phyloP scores from a whole-genome alignment of 2,888 invertebrate species.

The Sympetrum striolatum region DNA sequence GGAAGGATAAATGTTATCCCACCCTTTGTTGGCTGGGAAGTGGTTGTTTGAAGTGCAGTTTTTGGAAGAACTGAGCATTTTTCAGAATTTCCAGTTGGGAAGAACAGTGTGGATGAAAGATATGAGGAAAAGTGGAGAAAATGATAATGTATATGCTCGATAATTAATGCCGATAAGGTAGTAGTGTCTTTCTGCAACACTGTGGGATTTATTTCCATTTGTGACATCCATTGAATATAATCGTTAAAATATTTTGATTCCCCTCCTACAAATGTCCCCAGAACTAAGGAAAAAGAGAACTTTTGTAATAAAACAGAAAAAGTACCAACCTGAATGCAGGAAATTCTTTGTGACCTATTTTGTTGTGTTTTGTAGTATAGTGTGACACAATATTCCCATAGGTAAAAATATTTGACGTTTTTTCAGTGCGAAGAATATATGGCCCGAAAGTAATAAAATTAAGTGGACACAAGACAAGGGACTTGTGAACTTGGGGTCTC shows the following conservation, averaged over 20 bases:
- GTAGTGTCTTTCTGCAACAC: slow-evolving; percentile 1
- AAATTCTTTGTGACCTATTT: slow-evolving; percentile 40
- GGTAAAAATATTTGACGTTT: slow-evolving; percentile 26
- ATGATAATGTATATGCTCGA: background rate
- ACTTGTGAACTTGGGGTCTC: slow-evolving; percentile 8
- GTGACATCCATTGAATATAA: slow-evolving; percentile 13
- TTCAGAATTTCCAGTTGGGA: background rate
- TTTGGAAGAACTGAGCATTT: background rate
- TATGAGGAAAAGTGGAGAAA: background rate
- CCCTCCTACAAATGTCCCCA: background rate
- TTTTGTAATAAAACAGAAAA: slow-evolving; percentile 16
- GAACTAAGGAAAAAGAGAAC: background rate
- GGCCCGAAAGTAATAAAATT: background rate
- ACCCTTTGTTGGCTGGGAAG: background rate
- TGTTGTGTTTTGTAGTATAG: slow-evolving; percentile 38
- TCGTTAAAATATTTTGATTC: slow-evolving; percentile 31
- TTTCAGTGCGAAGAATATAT: background rate
- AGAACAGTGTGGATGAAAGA: background rate
- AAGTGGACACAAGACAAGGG: slow-evolving; percentile 19
- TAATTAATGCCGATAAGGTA: background rate
- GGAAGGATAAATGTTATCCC: background rate
- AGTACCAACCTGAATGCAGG: slow-evolving; percentile 21
- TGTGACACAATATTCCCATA: slow-evolving; percentile 23
- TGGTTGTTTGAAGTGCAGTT: slow-evolving; percentile 1
- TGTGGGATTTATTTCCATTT: slow-evolving; percentile 23